Conservation (phyloP, 1,140 invertebrate genomes). For the Lasioglossum albipes region DNA sequence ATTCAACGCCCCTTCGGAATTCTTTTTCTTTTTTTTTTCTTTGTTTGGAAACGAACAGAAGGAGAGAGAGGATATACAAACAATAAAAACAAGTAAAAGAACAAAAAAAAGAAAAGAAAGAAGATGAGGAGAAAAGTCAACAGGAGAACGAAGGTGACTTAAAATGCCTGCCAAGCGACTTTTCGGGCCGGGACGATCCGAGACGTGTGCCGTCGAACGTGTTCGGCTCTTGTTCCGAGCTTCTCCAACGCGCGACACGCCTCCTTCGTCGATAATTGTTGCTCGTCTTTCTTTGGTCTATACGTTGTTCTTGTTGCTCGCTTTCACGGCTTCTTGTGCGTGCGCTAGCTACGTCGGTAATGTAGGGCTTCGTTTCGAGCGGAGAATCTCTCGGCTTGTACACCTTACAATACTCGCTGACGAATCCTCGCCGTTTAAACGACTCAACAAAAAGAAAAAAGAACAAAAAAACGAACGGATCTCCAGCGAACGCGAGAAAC, state of each 20-base stretch:
- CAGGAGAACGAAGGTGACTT: slow-evolving; percentile 63
- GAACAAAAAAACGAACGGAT: background rate
- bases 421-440: background rate
- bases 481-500: slow-evolving; percentile 11
- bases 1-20: slow-evolving; percentile 39
- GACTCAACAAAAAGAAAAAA: no score
- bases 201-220: slow-evolving; percentile 34
- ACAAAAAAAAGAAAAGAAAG: slow-evolving; percentile 14
- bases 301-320: slow-evolving; percentile 17
- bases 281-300: slow-evolving; percentile 23
- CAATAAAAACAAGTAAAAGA: slow-evolving; percentile 1
- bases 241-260: slow-evolving; percentile 30
- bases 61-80: background rate
- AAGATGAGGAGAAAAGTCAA: background rate
- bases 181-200: slow-evolving; percentile 57
- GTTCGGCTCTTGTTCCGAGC: slow-evolving; percentile 29
- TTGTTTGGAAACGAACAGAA: background rate
- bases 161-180: slow-evolving; percentile 68
- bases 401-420: background rate
- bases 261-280: background rate
- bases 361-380: slow-evolving; percentile 13
- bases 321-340: slow-evolving; percentile 40
- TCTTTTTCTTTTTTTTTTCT: background rate
- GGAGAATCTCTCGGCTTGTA: background rate
- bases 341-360: slow-evolving; percentile 15